Conservation (phyloP, 2,113 vertebrate genomes). For the Stomatorhinus ivindoensis region DNA sequence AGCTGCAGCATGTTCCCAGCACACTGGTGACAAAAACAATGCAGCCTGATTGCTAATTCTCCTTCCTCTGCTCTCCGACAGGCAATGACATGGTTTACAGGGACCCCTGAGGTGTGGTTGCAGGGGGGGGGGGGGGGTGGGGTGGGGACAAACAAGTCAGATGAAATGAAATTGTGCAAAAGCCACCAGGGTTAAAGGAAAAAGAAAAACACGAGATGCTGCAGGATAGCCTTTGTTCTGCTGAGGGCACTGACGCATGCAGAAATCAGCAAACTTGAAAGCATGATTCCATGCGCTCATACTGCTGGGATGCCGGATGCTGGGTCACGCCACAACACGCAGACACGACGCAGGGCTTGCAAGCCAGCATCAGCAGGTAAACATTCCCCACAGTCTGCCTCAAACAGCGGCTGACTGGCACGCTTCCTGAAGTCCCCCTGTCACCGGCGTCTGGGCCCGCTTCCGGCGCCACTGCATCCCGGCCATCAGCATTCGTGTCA, state of each 20-base stretch:
- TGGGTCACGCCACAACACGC: background rate
- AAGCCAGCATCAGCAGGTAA: background rate
- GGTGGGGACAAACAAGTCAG: slow-evolving; percentile 32
- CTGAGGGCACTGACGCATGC: slow-evolving; percentile 3
- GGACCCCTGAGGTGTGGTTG: slow-evolving; percentile 15
- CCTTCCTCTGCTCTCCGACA: slow-evolving; percentile 26
- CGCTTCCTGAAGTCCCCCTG: background rate
- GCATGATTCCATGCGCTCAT: background rate
- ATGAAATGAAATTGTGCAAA: slow-evolving; percentile 37
- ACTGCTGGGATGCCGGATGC: background rate
- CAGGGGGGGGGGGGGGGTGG: too few relatives aligned
- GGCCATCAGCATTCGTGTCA: background rate
- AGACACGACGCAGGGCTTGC: background rate
- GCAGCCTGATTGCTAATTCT: slow-evolving; percentile 33
- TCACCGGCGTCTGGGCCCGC: background rate
- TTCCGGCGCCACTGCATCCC: background rate
- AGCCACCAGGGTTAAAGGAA: slow-evolving; percentile 9
- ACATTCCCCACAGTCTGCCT: background rate
- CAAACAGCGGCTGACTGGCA: background rate
- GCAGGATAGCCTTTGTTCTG: slow-evolving; percentile 25
- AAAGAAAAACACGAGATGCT: background rate
- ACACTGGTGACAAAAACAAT: slow-evolving; percentile 23
- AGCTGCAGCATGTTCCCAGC: background rate
- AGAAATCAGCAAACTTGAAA: slow-evolving; percentile 14
- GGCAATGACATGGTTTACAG: slow-evolving; percentile 29